phyloP scores from a whole-genome alignment of 2,888 invertebrate genomes.

The Agriotes lineatus region DNA sequence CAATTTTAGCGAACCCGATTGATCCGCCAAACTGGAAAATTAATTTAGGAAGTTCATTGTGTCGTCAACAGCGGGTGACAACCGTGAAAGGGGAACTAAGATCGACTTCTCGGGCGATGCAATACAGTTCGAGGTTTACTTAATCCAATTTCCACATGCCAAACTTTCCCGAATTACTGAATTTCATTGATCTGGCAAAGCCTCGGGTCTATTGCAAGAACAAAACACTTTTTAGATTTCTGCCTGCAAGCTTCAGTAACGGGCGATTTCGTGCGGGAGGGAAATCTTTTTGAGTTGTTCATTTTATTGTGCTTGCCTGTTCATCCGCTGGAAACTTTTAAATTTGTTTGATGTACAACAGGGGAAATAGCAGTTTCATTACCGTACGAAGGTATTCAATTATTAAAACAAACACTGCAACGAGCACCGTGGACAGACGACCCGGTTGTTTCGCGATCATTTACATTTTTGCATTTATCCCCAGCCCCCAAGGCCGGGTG shows the following conservation, averaged over 20 bases:
- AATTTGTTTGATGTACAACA: background rate
- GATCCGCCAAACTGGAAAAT: slow-evolving; percentile 47
- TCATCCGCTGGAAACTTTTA: background rate
- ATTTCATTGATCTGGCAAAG: slow-evolving; percentile 20
- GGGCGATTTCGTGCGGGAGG: no score
- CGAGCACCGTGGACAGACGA: background rate
- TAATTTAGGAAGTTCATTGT: slow-evolving; percentile 50
- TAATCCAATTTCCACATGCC: slow-evolving; percentile 43
- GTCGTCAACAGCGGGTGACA: slow-evolving; percentile 45
- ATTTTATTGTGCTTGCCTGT: background rate
- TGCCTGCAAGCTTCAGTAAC: no score
- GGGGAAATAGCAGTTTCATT: background rate
- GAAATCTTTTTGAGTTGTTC: no score
- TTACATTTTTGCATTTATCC: slow-evolving; percentile 4
- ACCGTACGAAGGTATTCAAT: slow-evolving; percentile 4
- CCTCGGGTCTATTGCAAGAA: background rate
- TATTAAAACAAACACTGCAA: slow-evolving; percentile 2
- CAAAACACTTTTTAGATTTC: background rate
- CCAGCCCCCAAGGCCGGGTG: background rate
- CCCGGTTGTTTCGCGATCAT: background rate
- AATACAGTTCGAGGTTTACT: slow-evolving; percentile 41
- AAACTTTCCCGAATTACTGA: slow-evolving; percentile 30
- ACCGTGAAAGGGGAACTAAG: slow-evolving; percentile 39
- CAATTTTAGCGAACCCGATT: slow-evolving; percentile 40
- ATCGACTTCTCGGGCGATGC: slow-evolving; percentile 30